Evolutionary conservation across 2,113 vertebrate species (phyloP).

Genomic region (Chamaetylas fuelleborni): DNA sequence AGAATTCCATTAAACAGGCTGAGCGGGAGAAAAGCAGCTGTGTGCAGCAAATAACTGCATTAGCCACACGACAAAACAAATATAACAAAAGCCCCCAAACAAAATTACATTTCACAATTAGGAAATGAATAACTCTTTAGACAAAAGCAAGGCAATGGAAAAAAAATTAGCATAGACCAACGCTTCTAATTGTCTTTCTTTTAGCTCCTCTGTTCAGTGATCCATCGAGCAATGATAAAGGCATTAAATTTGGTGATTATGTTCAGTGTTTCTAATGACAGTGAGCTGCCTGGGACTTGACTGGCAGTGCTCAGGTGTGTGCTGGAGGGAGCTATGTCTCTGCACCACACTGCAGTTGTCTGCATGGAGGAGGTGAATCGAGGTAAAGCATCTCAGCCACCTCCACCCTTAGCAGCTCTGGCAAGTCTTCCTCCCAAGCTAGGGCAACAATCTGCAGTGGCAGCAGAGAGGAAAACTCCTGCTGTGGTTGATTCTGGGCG

Average conservation of each 20-base stretch:
- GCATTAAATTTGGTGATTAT: conserved; percentile 74
- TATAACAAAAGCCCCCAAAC: conserved; percentile 50
- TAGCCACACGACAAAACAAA: conserved; percentile 47
- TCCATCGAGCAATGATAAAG: conserved; percentile 70
- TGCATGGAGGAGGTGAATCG: neutral
- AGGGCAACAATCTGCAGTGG: neutral
- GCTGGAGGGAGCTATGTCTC: conserved; percentile 14
- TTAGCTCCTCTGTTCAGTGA: conserved; percentile 66
- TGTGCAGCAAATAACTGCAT: conserved; percentile 31
- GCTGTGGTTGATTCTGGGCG: neutral
- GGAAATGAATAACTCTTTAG: conserved; percentile 64
- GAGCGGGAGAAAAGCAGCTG: neutral
- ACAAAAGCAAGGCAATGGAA: conserved; percentile 56
- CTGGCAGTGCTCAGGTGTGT: conserved; percentile 49
- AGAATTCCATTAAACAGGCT: conserved; percentile 29
- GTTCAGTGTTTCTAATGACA: conserved; percentile 64
- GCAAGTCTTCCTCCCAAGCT: neutral
- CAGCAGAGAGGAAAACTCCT: neutral
- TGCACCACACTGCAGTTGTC: neutral
- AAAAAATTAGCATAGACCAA: conserved; percentile 39
- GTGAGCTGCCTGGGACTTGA: conserved; percentile 43
- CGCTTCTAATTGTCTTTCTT: conserved; percentile 69
- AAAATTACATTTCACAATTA: conserved; percentile 73
- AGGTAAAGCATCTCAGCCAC: neutral
- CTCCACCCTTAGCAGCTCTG: neutral